Evolutionary conservation across 2,888 invertebrate genomes (phyloP), one percentile per base, ranked within the genome.

Genomic region (Drosophila testacea): DNA sequence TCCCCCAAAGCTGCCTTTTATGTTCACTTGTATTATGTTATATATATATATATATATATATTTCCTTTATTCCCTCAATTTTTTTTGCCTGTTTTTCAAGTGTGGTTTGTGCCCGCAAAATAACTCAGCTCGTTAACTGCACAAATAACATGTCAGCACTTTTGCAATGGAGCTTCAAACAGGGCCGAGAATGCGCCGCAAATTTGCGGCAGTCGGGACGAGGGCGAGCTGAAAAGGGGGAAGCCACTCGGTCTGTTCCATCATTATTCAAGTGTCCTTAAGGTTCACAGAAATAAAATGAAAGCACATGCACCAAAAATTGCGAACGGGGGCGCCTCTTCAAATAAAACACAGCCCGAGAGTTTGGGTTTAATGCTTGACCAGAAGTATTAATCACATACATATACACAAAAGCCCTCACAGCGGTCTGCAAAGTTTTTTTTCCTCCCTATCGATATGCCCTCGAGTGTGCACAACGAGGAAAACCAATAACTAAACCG

Each of bases 131-230:
- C 85, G 85, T 85, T 85, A 85, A 85, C 86, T 85, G 88, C 90
- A 88, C 85, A 85, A 85, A 85, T 89, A 85, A 88, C 90, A 85
- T 85, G 85, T 85, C 85, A 85, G 85, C 85, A 85, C 85, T 85
- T 85, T 89, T 85, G 76, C 70, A 71, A 69, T 65, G 69, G 51
- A 60, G 65, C 75, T 74, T 74, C 79, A 70, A 79, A 79, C 70
- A 70, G 69, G 55, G 72, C 65, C 66, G 81, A 78, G 73, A 80
- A 78, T 81, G 81, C 69, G 72, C 78, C 78, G 44, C 78, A 78
- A 78, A 78, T 78, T 84, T 89, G 87, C 64, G 78, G 77, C 55
- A 54, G 61, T 46, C 32, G 59, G 30, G 28, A 28, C 34, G 22
- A 54, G 11, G 41, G 10, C 5, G 16, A 13, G 46, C 22, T 4